Percentiles rank a stretch among this genome's conserved stretches.
Evolutionary conservation across 2,113 vertebrate species (phyloP).

Genomic region (Mirounga angustirostris): DNA sequence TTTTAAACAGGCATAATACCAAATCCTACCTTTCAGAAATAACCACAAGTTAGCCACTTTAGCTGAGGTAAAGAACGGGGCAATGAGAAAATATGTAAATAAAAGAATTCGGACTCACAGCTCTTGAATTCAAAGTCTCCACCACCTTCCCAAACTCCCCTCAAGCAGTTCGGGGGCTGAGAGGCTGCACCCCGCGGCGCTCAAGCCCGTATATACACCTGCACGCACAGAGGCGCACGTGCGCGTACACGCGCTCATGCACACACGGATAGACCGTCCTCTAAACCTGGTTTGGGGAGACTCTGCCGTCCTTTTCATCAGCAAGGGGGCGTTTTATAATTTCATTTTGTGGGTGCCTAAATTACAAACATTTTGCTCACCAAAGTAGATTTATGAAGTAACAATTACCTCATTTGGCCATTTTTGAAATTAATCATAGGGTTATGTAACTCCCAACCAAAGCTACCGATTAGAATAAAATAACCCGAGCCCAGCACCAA

Average conservation of each 20-base stretch:
- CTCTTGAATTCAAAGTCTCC: neutral
- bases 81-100: neutral
- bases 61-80: neutral
- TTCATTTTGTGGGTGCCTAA: constrained; percentile 15
- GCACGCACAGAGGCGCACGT: neutral
- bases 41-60: neutral
- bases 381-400: constrained; percentile 63
- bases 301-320: neutral
- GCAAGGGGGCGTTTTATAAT: neutral
- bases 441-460: constrained; percentile 54
- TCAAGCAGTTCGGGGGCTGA: neutral
- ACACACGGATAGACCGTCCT: neutral
- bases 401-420: constrained; percentile 58
- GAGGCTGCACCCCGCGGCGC: accelerated
- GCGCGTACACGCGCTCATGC: too few relatives aligned
- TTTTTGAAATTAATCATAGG: constrained; percentile 58
- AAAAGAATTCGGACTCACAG: neutral
- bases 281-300: neutral
- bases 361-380: constrained; percentile 51
- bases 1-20: neutral
- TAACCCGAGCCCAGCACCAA: neutral
- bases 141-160: too few relatives aligned
- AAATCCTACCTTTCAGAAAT: neutral
- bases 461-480: constrained; percentile 10
- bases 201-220: accelerated